A percentile compares a stretch with the other conserved stretches of the same genome.
Evolutionary conservation across 2,113 vertebrate species (phyloP).

Genomic region (Chascanopsetta lugubris): DNA sequence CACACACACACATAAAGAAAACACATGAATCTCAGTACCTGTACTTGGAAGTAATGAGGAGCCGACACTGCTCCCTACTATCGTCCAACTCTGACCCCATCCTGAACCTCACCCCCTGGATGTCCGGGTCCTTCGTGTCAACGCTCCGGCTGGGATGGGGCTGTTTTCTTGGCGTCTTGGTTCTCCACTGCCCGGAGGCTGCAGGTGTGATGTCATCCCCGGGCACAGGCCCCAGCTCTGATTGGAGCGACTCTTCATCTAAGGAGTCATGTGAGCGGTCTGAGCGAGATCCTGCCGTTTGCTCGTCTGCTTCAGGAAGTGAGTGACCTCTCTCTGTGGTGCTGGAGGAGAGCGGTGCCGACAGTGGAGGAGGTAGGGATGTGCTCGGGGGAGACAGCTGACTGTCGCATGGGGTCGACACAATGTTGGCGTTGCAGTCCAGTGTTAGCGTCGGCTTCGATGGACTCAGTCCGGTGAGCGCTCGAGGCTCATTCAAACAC

Average conservation of each 20-base stretch:
- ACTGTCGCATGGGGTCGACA: constrained; percentile 12
- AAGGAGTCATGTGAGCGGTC: neutral
- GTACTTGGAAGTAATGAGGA: constrained; percentile 83
- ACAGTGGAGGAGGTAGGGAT: neutral
- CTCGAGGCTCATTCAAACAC: neutral
- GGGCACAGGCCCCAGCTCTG: constrained; percentile 19
- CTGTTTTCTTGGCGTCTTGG: constrained; percentile 84
- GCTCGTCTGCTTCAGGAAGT: neutral
- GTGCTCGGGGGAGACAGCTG: neutral
- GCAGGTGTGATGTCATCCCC: neutral
- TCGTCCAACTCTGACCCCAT: constrained; percentile 78
- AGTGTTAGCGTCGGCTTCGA: constrained; percentile 29
- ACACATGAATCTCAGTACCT: constrained; percentile 74
- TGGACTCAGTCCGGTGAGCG: neutral
- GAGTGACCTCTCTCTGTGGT: neutral
- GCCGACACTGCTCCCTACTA: constrained; percentile 73
- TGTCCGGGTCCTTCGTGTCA: constrained; percentile 78
- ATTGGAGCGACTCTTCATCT: constrained; percentile 5
- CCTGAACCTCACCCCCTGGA: constrained; percentile 85
- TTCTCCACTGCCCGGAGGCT: constrained; percentile 6
- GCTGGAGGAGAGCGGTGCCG: neutral
- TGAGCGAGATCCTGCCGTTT: neutral
- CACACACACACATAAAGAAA: neutral
- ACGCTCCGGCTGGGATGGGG: constrained; percentile 76
- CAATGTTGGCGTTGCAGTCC: constrained; percentile 69